These are phyloP conservation scores for Pontoporia blainvillei DNA, from an alignment of 2,113 vertebrate genomes.

Conservation along the genomic window DNA sequence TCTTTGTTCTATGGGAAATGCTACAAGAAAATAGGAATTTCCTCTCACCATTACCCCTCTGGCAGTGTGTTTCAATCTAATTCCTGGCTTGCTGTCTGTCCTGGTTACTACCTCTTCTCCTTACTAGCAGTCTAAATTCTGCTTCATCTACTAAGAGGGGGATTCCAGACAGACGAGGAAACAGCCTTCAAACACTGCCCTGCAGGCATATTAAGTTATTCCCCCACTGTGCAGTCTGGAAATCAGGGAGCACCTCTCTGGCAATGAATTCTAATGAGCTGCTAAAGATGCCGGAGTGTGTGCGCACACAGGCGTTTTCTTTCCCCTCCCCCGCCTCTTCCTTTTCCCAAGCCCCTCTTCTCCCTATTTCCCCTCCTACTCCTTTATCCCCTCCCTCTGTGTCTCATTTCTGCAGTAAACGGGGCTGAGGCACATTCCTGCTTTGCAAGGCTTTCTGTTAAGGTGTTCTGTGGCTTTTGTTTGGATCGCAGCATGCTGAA, in stretches of 20 bases:
- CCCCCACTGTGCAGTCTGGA: not conserved
- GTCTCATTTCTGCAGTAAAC: constrained; percentile 66
- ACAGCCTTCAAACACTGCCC: constrained; percentile 39
- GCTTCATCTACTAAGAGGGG: not conserved
- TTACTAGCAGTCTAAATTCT: constrained; percentile 24
- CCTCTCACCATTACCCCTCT: not conserved
- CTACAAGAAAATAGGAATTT: constrained; percentile 48
- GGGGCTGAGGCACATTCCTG: constrained; percentile 68
- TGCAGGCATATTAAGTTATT: not conserved
- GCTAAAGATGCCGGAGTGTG: constrained; percentile 19
- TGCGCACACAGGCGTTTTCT: not conserved
- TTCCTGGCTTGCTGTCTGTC: not conserved
- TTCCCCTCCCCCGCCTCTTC: constrained; percentile 45
- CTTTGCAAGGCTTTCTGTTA: constrained; percentile 68
- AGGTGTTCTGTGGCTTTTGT: constrained; percentile 76
- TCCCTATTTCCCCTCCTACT: constrained; percentile 62
- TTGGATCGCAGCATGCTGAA: constrained; percentile 66
- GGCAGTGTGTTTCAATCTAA: not conserved
- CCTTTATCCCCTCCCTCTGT: constrained; percentile 65
- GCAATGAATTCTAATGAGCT: constrained; percentile 44
- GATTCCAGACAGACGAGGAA: constrained; percentile 55
- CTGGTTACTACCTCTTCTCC: not conserved
- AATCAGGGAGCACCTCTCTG: constrained; percentile 34
- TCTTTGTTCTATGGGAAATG: constrained; percentile 56
- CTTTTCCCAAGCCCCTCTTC: constrained; percentile 61